Conservation (phyloP, 1,140 invertebrate species). For the Nasonia giraulti region DNA sequence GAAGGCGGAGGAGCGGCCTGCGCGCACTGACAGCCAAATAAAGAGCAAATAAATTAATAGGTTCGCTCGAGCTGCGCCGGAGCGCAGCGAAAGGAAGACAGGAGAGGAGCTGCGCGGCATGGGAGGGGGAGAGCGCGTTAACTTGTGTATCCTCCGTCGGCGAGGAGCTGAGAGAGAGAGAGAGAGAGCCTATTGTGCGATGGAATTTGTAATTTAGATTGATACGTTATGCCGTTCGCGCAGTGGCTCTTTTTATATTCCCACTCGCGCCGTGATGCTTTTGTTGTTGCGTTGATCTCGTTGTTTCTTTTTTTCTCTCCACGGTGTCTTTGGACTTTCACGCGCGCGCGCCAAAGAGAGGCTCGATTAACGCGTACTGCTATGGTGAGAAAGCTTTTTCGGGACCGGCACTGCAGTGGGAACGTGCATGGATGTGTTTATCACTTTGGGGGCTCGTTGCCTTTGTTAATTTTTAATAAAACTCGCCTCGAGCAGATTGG, state of each 20-base stretch:
- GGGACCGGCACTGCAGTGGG: not conserved
- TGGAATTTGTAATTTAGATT: slow-evolving; percentile 73
- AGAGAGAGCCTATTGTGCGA: slow-evolving; percentile 62
- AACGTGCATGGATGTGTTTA: slow-evolving; percentile 33
- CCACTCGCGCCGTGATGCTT: slow-evolving; percentile 22
- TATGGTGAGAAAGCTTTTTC: slow-evolving; percentile 20
- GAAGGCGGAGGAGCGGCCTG: slow-evolving; percentile 61
- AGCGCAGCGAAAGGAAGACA: slow-evolving; percentile 18
- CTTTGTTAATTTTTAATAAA: slow-evolving; percentile 37
- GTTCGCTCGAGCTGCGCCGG: slow-evolving; percentile 24
- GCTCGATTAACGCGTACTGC: not conserved
- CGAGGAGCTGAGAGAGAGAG: slow-evolving; percentile 19
- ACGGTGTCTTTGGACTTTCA: slow-evolving; percentile 37
- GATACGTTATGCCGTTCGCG: slow-evolving; percentile 58
- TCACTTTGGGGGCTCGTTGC: slow-evolving; percentile 35
- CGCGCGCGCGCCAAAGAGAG: not conserved
- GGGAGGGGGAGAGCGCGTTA: slow-evolving; percentile 38
- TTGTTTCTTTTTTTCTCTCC: slow-evolving; percentile 1
- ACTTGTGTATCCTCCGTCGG: slow-evolving; percentile 48
- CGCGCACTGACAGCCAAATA: slow-evolving; percentile 71
- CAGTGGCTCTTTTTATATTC: slow-evolving; percentile 48
- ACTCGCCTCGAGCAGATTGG: not conserved
- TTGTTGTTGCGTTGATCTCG: slow-evolving; percentile 19
- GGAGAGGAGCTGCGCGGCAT: slow-evolving; percentile 33
- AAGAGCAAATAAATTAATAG: slow-evolving; percentile 74